Percentiles rank a stretch among this genome's conserved stretches.
Evolutionary conservation across 2,888 invertebrate genomes (phyloP).

Genomic region (Tanytarsus gracilentus): DNA sequence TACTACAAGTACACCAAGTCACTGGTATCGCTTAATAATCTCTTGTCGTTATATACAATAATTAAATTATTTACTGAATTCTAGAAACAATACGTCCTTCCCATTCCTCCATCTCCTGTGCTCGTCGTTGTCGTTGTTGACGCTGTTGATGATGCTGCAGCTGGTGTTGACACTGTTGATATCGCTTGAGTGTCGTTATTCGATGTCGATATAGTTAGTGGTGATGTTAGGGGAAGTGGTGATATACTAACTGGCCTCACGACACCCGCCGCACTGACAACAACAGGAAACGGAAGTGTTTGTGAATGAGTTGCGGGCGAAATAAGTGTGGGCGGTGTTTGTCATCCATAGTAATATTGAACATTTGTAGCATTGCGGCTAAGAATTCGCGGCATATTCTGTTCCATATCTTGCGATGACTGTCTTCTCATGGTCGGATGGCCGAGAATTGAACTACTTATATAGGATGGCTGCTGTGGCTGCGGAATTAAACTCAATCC

Average conservation of each 20-base stretch:
- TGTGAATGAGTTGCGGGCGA: constrained; percentile 17
- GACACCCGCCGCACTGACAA: constrained; percentile 35
- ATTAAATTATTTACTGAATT: constrained; percentile 33
- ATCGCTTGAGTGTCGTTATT: constrained; percentile 12
- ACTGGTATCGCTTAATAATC: constrained; percentile 19
- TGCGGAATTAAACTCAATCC: constrained; percentile 31
- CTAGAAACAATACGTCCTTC: constrained; percentile 41
- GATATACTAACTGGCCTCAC: constrained; percentile 31
- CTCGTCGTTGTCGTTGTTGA: constrained; percentile 32
- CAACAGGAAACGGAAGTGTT: constrained; percentile 1
- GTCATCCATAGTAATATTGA: constrained; percentile 43
- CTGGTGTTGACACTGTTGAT: constrained; percentile 16
- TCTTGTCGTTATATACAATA: constrained; percentile 28
- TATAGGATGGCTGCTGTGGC: constrained; percentile 30
- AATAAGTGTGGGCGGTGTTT: constrained; percentile 36
- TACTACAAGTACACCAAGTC: constrained; percentile 39
- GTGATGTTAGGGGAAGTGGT: constrained; percentile 25
- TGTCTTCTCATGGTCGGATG: constrained; percentile 38
- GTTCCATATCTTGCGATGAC: constrained; percentile 33
- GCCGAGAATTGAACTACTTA: constrained; percentile 32
- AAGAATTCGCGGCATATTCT: constrained; percentile 35
- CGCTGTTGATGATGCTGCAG: constrained; percentile 31
- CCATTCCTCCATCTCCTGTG: constrained; percentile 26
- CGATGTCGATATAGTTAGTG: constrained; percentile 32
- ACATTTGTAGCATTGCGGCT: constrained; percentile 32